Percentiles rank a stretch among this genome's conserved stretches.
Evolutionary conservation across 2,113 vertebrate genomes (phyloP).

Genomic region (Ammospiza nelsoni): DNA sequence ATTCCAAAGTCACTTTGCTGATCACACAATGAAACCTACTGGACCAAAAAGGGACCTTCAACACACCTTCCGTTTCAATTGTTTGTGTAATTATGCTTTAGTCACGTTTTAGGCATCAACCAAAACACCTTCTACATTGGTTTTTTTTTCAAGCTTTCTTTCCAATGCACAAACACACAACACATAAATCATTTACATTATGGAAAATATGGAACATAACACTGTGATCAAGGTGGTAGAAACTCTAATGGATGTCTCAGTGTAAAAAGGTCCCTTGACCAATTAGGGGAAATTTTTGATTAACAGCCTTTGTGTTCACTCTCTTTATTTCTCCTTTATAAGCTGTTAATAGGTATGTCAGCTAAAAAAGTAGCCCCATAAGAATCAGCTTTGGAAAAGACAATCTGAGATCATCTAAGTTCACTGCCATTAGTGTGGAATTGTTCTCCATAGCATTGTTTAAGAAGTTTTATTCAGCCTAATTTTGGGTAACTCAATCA

Average conservation of each 20-base stretch:
- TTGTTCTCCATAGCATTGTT: constrained; percentile 1
- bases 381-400: neutral
- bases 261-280: neutral
- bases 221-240: neutral
- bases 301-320: neutral
- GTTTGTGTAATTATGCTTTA: no score
- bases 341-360: neutral
- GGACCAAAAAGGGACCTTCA: neutral
- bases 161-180: neutral
- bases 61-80: no score
- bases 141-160: neutral
- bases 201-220: neutral
- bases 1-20: neutral
- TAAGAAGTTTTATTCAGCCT: neutral
- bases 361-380: neutral
- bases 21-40: neutral
- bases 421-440: neutral
- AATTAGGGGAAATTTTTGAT: neutral
- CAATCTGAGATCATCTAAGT: neutral
- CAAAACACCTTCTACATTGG: neutral
- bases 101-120: no score
- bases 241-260: neutral
- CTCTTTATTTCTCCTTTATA: neutral
- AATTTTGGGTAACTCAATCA: neutral
- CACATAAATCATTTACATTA: neutral